phyloP scores from a whole-genome alignment of 2,797 vertebrate species.

The Smutsia gigantea region DNA sequence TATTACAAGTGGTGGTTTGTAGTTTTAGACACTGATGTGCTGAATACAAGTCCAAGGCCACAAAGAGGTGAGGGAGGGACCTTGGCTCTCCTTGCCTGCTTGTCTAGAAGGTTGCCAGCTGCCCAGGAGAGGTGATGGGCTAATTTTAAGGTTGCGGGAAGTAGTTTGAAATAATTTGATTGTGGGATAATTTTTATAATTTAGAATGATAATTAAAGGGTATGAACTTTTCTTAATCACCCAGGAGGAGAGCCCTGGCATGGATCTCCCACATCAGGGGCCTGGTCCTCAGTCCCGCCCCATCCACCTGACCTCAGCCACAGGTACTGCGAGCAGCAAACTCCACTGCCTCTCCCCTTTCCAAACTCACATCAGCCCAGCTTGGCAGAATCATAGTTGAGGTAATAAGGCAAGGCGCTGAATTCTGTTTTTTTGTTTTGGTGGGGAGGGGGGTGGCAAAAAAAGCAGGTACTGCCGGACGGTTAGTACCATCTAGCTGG shows the following conservation, averaged over 20 bases:
- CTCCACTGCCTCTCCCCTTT: background rate
- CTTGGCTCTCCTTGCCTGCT: background rate
- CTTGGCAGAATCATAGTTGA: background rate
- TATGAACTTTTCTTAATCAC: background rate
- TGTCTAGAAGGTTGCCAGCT: background rate
- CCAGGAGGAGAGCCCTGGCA: background rate
- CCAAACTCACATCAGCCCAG: background rate
- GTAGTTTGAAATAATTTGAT: constrained; percentile 57
- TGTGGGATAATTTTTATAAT: constrained; percentile 63
- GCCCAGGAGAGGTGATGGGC: background rate
- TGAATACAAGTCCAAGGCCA: background rate
- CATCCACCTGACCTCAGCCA: background rate
- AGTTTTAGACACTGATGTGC: background rate
- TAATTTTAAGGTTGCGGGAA: constrained; percentile 64
- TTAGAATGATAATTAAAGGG: constrained; percentile 59
- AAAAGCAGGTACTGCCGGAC: background rate
- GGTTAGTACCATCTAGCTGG: background rate
- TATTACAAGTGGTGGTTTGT: background rate
- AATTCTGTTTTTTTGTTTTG: background rate
- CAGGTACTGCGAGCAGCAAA: background rate
- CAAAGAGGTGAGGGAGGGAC: background rate
- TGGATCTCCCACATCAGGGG: background rate
- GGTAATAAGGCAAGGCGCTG: background rate
- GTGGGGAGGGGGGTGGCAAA: background rate
- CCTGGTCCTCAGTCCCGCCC: background rate